Conservation (phyloP, 2,113 vertebrate species). For the Sula dactylatra region DNA sequence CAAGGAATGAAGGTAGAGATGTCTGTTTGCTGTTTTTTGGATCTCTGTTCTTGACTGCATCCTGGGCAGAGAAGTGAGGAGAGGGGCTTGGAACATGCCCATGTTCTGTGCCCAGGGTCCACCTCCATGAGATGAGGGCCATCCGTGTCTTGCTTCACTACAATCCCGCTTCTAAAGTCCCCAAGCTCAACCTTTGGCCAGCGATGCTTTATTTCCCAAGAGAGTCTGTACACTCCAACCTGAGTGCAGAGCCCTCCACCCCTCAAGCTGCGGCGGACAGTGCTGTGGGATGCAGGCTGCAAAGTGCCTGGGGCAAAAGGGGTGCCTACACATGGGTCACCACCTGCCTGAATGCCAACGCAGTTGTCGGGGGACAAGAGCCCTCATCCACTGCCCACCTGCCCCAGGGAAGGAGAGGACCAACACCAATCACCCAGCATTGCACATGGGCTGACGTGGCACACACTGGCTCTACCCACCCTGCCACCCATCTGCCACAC, state of each 20-base stretch:
- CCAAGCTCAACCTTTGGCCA: neutral
- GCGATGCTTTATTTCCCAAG: accelerated
- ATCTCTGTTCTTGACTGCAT: neutral
- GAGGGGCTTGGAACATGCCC: neutral
- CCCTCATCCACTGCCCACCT: accelerated
- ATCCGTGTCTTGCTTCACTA: neutral
- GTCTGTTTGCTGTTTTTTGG: neutral
- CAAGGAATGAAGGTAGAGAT: neutral
- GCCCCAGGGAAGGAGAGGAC: neutral
- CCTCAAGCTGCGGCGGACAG: accelerated
- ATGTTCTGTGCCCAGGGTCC: neutral
- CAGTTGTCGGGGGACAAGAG: neutral
- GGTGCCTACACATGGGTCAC: neutral
- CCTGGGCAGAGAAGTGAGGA: neutral
- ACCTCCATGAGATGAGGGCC: neutral
- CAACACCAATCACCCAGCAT: neutral
- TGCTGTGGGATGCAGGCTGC: neutral
- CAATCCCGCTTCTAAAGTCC: neutral
- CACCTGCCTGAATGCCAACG: accelerated
- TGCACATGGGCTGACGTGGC: neutral
- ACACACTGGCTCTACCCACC: neutral
- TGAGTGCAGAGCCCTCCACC: neutral
- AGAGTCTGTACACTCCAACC: neutral
- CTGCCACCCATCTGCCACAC: neutral
- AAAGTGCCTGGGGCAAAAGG: neutral